Evolutionary conservation across 2,113 vertebrate species (phyloP).

Genomic region (Pedetes capensis): DNA sequence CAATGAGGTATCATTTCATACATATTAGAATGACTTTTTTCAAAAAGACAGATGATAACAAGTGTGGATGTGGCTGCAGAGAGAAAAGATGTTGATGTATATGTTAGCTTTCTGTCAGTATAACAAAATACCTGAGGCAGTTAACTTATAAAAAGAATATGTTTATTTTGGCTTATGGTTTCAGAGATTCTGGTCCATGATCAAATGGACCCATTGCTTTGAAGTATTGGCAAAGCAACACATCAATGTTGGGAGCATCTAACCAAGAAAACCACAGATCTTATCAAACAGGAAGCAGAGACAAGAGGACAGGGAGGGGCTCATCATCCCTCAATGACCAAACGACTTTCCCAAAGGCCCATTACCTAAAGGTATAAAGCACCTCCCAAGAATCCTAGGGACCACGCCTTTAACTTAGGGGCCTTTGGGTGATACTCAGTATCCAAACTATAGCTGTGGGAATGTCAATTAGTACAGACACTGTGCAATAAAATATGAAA

Average conservation of each 20-base stretch:
- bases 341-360: neutral
- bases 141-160: neutral
- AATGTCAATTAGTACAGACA: neutral
- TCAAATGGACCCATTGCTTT: too few species aligned
- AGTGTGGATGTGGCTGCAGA: neutral
- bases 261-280: rapidly evolving
- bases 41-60: too few species aligned
- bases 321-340: too few species aligned
- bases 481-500: neutral
- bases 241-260: neutral
- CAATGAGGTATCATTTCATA: too few species aligned
- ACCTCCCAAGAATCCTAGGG: too few species aligned
- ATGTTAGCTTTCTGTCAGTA: too few species aligned
- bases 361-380: rapidly evolving
- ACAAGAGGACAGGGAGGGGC: neutral
- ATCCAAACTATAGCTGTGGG: neutral
- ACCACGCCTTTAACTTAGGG: rapidly evolving
- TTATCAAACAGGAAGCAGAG: neutral
- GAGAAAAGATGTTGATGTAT: neutral
- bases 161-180: neutral
- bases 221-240: neutral
- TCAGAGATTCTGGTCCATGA: too few species aligned
- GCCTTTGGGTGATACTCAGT: too few species aligned
- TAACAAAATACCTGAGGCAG: too few species aligned
- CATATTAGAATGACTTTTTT: too few species aligned